Conservation (phyloP, 2,888 invertebrate species). For the Conops quadrifasciatus region DNA sequence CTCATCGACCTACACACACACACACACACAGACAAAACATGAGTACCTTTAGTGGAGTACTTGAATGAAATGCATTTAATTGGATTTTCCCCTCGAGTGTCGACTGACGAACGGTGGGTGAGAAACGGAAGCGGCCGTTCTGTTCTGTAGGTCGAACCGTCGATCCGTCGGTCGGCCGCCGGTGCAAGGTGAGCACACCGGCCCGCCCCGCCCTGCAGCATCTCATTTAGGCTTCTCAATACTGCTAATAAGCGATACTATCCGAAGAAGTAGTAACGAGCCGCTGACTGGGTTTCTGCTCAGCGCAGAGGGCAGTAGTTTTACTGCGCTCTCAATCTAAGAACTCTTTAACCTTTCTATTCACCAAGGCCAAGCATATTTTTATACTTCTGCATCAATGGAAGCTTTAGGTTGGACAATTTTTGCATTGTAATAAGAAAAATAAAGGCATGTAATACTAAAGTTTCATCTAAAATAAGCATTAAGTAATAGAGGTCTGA, state of each 20-base stretch:
- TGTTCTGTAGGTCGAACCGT: neutral
- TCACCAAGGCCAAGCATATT: no score
- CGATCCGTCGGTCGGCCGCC: neutral
- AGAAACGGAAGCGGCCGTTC: constrained; percentile 36
- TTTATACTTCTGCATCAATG: no score
- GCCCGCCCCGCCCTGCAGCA: no score
- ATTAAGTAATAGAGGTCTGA: no score
- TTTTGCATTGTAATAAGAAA: no score
- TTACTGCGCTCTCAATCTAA: neutral
- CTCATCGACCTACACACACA: constrained; percentile 38
- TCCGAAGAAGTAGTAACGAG: neutral
- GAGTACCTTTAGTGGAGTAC: constrained; percentile 20
- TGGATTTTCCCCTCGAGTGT: constrained; percentile 30
- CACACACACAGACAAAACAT: constrained; percentile 33
- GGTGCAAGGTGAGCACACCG: neutral
- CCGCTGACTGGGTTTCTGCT: neutral
- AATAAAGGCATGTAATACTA: no score
- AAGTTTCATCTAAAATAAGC: no score
- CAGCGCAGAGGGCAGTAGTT: neutral
- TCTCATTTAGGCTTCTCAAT: constrained; percentile 6
- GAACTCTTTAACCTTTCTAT: no score
- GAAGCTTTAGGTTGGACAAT: no score
- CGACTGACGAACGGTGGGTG: constrained; percentile 17
- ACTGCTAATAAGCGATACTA: constrained; percentile 5
- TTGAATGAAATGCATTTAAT: constrained; percentile 37